Evolutionary conservation across 2,888 invertebrate genomes (phyloP).

Genomic region (Lamellibrachia satsuma): DNA sequence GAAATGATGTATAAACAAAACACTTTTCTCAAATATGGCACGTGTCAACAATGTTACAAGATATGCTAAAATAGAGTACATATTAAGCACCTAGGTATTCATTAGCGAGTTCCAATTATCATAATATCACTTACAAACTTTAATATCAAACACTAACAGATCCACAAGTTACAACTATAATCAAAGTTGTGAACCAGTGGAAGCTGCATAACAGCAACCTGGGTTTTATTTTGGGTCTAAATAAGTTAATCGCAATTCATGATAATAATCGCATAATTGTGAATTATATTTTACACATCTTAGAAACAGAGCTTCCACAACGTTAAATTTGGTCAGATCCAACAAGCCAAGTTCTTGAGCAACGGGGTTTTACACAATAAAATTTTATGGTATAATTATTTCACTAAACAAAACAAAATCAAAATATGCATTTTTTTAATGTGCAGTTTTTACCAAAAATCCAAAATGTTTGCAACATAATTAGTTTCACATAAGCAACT

Average conservation of each 20-base stretch:
- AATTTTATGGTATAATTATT: not conserved
- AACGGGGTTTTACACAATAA: not conserved
- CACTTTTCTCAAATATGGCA: too few relatives aligned
- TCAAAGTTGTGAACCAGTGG: not conserved
- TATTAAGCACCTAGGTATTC: too few relatives aligned
- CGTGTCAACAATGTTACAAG: too few relatives aligned
- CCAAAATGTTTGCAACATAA: not conserved
- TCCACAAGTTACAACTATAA: too few relatives aligned
- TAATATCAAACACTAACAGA: not conserved
- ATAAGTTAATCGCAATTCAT: not conserved
- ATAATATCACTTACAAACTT: not conserved
- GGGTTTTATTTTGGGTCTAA: too few relatives aligned
- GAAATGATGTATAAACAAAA: too few relatives aligned
- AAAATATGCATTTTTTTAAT: not conserved
- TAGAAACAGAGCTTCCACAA: not conserved
- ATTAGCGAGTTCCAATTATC: not conserved
- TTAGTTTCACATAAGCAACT: not conserved
- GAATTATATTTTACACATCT: not conserved
- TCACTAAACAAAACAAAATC: not conserved
- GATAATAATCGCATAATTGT: not conserved
- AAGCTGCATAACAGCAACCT: not conserved
- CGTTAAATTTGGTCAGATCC: not conserved
- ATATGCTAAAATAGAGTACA: too few relatives aligned
- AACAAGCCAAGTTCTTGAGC: not conserved
- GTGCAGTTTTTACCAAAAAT: not conserved